Evolutionary conservation across 1,140 invertebrate species (phyloP), one percentile per base, ranked within the genome.

Genomic region (Lineus longissimus): DNA sequence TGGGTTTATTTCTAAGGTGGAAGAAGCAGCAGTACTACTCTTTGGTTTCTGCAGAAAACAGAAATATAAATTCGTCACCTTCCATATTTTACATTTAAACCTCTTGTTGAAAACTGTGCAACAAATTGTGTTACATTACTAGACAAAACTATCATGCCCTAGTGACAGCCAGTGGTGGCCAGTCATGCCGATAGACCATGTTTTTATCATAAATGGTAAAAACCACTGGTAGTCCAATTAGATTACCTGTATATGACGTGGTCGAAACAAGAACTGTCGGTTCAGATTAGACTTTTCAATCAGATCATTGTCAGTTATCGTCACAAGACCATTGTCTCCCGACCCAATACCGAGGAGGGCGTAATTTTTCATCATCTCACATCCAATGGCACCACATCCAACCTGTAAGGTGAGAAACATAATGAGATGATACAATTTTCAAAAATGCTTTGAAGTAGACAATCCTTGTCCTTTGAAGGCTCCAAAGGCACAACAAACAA

Each of bases 231-330:
- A n/a, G n/a, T n/a, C n/a, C n/a, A n/a, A n/a, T n/a, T n/a, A n/a
- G n/a, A n/a, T 36, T 72, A 80, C 79, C 64, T 71, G 69, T 61
- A 81, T 81, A 65, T 81, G 78, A 33, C 76, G 69, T 30, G 77
- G 90, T 65, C 96, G 84, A 84, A 99, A 99, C 6, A 99, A 84
- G 82, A 99, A 99, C 82, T 99, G 97, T 59, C 97, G 85, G 84
- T 99, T 99, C 61, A 99, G 85, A 84, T 99, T 99, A 11, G 94
- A 97, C 78, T 97, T 96, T 83, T 99, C 97, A 74, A 99, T 99
- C 41, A 96, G 86, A 84, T 99, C 97, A 94, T 99, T 99, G 76
- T 99, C 97, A 45, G 97, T 99, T 7, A 99, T 76, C 11, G 76
- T 77, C 19, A 80, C 68, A 76, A 76, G 70, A 27, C 82, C 82